These are phyloP conservation scores for Selene dorsalis DNA, from an alignment of 2,797 vertebrate genomes.

Conservation along the genomic window DNA sequence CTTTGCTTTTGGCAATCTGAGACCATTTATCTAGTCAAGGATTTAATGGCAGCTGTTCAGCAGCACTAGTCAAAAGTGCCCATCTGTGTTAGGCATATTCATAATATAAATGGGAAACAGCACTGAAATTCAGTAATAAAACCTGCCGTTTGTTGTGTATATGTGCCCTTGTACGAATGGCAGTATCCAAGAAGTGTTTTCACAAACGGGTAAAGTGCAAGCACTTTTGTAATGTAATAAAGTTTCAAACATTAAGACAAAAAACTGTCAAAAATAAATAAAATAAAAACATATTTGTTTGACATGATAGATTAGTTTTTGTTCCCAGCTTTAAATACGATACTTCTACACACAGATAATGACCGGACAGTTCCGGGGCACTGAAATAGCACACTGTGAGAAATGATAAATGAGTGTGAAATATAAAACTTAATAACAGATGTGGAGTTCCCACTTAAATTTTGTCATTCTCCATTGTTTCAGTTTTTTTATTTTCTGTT, in stretches of 20 bases:
- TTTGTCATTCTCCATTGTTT: constrained; percentile 35
- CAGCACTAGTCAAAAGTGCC: constrained; percentile 13
- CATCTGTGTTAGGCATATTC: constrained; percentile 24
- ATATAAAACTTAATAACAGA: constrained; percentile 38
- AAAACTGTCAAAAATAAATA: background rate
- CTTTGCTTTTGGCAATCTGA: constrained; percentile 36
- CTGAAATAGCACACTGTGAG: constrained; percentile 23
- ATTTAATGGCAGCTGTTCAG: constrained; percentile 36
- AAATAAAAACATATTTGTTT: constrained; percentile 12
- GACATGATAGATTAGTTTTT: constrained; percentile 45
- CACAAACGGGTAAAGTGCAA: constrained; percentile 17
- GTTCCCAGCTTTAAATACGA: constrained; percentile 41
- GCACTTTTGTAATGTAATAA: background rate
- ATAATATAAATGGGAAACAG: constrained; percentile 3
- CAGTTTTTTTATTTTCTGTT: background rate
- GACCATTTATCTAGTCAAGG: constrained; percentile 27
- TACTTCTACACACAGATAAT: constrained; percentile 36
- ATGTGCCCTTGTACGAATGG: background rate
- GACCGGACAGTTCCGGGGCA: constrained; percentile 66
- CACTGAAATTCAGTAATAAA: background rate
- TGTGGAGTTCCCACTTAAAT: constrained; percentile 30
- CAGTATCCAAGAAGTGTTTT: background rate
- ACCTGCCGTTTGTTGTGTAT: background rate
- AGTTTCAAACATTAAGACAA: constrained; percentile 31
- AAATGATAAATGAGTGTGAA: constrained; percentile 41